Evolutionary conservation across 1,140 invertebrate genomes (phyloP), one percentile per base, ranked within the genome.

Genomic region (Potamilus streckersoni): DNA sequence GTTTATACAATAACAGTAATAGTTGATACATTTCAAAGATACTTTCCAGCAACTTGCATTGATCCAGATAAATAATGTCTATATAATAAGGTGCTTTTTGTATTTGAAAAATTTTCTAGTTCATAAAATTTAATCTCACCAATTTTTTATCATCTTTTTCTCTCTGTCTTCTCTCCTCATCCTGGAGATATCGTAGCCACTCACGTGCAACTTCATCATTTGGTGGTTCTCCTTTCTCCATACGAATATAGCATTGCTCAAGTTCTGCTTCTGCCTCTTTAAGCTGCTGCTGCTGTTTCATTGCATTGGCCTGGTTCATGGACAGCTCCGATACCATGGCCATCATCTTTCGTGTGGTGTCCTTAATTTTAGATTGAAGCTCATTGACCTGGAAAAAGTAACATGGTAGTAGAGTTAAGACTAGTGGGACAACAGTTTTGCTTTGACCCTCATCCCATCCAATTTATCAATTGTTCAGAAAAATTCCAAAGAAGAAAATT

Each of bases 181-280:
- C 85, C 17, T 83, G 73, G 57, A 86, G 49, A 60, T 81, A 61
- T 65, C 80, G 76, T 63, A 85, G 55, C 88, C 88, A 90, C 65
- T 89, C 87, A 19, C 70, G 64, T 67, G 88, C 87, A 38, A 88
- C 80, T 66, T 84, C 84, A 17, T 86, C 82, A 66, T 82, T 84
- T 14, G 89, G 89, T 20, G 89, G 83, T 71, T 90, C 89, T 19
- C 89, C 89, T 74, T 89, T 89, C 82, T 89, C 87, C 87, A 89
- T 89, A 27, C 84, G 77, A 20, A 88, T 83, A 79, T 89, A 89
- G 69, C 86, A 87, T 78, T 88, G 87, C 74, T 90, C 88, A 66
- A 90, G 74, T 58, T 87, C 80, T 16, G 81, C 81, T 76, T 90
- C 87, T 69, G 86, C 83, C 70, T 88, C 85, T 59, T 87, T 86